Evolutionary conservation across 1,140 invertebrate species (phyloP).

Genomic region (Saccostrea cuccullata): DNA sequence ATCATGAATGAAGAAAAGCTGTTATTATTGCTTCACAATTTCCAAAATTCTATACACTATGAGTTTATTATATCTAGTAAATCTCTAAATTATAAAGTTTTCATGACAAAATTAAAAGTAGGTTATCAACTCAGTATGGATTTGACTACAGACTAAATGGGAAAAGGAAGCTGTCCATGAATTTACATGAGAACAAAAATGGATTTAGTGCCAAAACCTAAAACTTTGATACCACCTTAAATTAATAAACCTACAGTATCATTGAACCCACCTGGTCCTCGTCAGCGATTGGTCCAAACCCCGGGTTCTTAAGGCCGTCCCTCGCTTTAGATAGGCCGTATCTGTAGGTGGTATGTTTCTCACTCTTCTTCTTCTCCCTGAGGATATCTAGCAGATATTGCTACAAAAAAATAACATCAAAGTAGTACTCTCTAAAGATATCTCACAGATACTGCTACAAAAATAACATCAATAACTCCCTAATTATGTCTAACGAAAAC

Average conservation of each 20-base stretch:
- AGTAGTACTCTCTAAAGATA: not conserved
- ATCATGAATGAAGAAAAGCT: no score
- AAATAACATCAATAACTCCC: not conserved
- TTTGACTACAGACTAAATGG: no score
- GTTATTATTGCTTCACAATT: no score
- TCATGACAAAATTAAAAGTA: no score
- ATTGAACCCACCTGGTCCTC: conserved; percentile 41
- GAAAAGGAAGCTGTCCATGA: no score
- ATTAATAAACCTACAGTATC: no score
- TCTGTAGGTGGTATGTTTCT: conserved; percentile 38
- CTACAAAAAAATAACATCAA: not conserved
- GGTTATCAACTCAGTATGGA: no score
- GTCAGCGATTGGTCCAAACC: conserved; percentile 54
- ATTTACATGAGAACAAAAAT: no score
- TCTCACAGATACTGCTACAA: conserved; percentile 5
- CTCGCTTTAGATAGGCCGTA: conserved; percentile 17
- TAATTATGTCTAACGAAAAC: not conserved
- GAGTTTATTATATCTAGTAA: no score
- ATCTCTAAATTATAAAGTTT: no score
- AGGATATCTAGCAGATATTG: conserved; percentile 40
- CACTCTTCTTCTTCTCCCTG: conserved; percentile 38
- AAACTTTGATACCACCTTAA: no score
- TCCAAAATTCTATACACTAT: no score
- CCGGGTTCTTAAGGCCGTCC: conserved; percentile 31
- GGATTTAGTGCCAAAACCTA: not conserved